Base-by-base conservation (phyloP, 2,888 invertebrate species). In the Scaptomyza tumidula region DNA sequence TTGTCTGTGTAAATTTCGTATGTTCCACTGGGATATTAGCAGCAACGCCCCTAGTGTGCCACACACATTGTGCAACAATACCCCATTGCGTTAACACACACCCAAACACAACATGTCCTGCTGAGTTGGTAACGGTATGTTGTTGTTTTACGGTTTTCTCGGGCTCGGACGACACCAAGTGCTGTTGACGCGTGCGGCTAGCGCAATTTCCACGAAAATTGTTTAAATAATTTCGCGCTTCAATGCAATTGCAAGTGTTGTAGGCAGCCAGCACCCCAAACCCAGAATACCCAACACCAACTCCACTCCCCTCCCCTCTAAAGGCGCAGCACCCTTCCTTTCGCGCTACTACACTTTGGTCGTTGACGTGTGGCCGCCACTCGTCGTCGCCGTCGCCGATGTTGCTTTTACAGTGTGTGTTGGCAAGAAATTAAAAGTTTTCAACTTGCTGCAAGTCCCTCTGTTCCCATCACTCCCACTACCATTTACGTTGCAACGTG, bases 151-250 rank as follows among this genome's bases (percentile, higher is more conserved):
- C 41, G 88, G 71, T 66, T 71, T 67, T 46, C 77, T 68, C 59
- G 58, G 58, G 50, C 75, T 83, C 69, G 76, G 71, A 82, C 77
- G 70, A 63, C 52, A 46, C 62, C 88, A 89, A 87, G 80, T 85
- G 88, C 80, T 87, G 88, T 82, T 88, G 84, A 89, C 87, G 89
- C 82, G 62, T 88, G 83, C 73, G 88, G 84, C 85, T 65, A 88
- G 89, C 76, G 87, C 83, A 89, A 87, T 85, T 82, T 79, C 85
- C 80, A 75, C 68, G 69, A 89, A 88, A 89, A 86, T 88, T 86
- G 86, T 89, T 86, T 86, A 86, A 86, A 88, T 88, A 86, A 86
- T 86, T 86, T 89, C 69, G 71, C 86, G 86, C 86, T 86, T 83
- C 78, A 86, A 86, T 85, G 85, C 85, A 79, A 80, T 86, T 81